Conservation (phyloP, 1,140 invertebrate genomes). For the Aleiodes sp. region DNA sequence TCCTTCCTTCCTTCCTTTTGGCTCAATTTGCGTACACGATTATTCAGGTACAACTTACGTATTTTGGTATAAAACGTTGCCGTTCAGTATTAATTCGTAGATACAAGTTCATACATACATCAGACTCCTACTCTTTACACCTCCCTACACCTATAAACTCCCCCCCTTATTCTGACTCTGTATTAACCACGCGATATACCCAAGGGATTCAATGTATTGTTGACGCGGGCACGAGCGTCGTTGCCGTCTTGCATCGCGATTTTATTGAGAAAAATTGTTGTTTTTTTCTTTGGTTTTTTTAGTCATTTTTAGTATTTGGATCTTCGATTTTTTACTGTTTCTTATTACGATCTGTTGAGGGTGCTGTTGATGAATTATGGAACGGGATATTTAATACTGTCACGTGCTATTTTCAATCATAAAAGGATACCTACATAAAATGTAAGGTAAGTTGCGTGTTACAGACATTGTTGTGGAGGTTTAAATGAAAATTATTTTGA, state of each 20-base stretch:
- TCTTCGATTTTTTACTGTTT: not conserved
- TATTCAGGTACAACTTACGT: not conserved
- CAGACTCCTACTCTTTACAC: not conserved
- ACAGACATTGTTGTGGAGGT: not conserved
- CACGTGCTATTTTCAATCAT: not conserved
- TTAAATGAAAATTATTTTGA: not conserved
- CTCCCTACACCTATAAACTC: not conserved
- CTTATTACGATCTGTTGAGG: not conserved
- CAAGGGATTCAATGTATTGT: conserved; percentile 15
- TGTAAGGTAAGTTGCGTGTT: conserved; percentile 4
- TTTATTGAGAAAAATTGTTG: not conserved
- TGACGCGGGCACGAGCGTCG: conserved; percentile 9
- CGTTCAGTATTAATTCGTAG: not conserved
- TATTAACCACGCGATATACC: conserved; percentile 18
- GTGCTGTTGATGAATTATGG: not conserved
- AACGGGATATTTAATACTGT: not conserved
- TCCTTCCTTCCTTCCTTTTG: conserved; percentile 41
- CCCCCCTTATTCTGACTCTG: not conserved
- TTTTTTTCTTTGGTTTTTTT: not conserved
- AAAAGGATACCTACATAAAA: not conserved
- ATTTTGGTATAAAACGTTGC: conserved; percentile 12
- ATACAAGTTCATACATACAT: not conserved
- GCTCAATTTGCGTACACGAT: conserved; percentile 13
- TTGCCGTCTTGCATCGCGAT: not conserved
- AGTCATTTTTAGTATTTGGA: not conserved